Evolutionary conservation across 2,113 vertebrate species (phyloP), one percentile per base, ranked within the genome.

Genomic region (Orientallactaga bullata): DNA sequence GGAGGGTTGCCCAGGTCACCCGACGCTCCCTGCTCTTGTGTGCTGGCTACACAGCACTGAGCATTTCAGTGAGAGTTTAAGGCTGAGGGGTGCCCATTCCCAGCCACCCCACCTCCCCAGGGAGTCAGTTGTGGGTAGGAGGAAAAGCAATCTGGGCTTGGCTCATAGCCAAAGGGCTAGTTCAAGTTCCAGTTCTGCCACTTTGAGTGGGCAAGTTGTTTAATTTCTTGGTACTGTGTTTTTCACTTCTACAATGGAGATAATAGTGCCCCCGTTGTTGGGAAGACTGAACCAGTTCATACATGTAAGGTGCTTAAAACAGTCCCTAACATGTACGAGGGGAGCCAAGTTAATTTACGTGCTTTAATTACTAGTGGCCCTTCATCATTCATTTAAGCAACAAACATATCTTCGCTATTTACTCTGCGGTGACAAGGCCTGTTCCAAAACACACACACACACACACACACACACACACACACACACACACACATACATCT

Each of bases 21-120:
- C 94, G 92, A 89, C 98, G 95, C 95, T 96, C 95, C 96, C 86
- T 99, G 97, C 96, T 28, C 42, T 51, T 11, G 26, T 21, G 16
- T 98, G 98, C 95, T 99, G 98, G 93, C 98, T 96, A 96, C 98
- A 98, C 0, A 98, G n/a, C 26, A 18, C 37, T 35, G 42, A 89
- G 55, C 65, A 5, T 1, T 47, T 26, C n/a, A 35, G 2, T 61
- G 68, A 63, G 47, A 21, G 42, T 77, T 76, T 82, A 66, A 12
- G 5, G 28, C 32, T 28, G 4, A 3, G 63, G 42, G 24, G 35
- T n/a, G 0, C 30, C 42, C 32, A 21, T 28, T 83, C 37, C 51
- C n/a, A 73, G n/a, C 2, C 32, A 32, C 63, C 0, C 35, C n/a
- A 68, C 28, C 2, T 16, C 13, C 1, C 1, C 0, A 26, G 58